Percentiles rank a stretch among this genome's conserved stretches.
Conservation (phyloP, 1,140 invertebrate species). For the Drosophila sulfurigaster region DNA sequence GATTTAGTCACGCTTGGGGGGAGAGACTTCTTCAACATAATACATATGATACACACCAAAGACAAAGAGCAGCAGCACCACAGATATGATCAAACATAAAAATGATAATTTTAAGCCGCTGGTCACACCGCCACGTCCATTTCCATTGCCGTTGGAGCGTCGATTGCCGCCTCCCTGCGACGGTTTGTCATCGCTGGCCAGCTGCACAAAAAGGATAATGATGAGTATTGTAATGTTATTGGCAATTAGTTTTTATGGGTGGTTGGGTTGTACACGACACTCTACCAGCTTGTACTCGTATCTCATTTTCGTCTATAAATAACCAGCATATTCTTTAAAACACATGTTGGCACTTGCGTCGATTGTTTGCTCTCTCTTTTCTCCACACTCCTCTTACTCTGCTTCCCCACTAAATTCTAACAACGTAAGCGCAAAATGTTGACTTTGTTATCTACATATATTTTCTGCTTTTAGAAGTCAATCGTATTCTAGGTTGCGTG, state of each 20-base stretch:
- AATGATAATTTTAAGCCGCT: slow-evolving; percentile 79
- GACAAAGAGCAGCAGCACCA: slow-evolving; percentile 71
- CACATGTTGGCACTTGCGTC: slow-evolving; percentile 54
- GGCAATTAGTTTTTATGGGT: not conserved
- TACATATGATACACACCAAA: slow-evolving; percentile 80
- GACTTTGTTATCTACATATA: slow-evolving; percentile 4
- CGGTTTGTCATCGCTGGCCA: slow-evolving; percentile 68
- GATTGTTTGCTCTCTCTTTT: slow-evolving; percentile 38
- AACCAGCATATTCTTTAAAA: slow-evolving; percentile 40
- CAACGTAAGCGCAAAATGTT: slow-evolving; percentile 15
- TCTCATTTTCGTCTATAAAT: slow-evolving; percentile 66
- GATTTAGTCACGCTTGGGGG: slow-evolving; percentile 33
- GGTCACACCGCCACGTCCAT: slow-evolving; percentile 54
- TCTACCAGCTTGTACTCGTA: slow-evolving; percentile 74
- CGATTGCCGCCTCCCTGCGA: slow-evolving; percentile 24
- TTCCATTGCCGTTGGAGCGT: slow-evolving; percentile 37
- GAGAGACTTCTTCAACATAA: slow-evolving; percentile 16
- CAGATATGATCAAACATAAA: slow-evolving; percentile 78
- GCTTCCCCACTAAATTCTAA: not conserved
- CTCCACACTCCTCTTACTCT: slow-evolving; percentile 1
- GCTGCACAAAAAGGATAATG: slow-evolving; percentile 30
- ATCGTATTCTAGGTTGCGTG: slow-evolving; percentile 29
- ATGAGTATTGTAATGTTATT: not conserved
- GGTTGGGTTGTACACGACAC: not conserved
- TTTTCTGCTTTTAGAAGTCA: slow-evolving; percentile 30